Evolutionary conservation across 2,888 invertebrate species (phyloP), one percentile per base, ranked within the genome.

Genomic region (Yponomeuta plumbellus): DNA sequence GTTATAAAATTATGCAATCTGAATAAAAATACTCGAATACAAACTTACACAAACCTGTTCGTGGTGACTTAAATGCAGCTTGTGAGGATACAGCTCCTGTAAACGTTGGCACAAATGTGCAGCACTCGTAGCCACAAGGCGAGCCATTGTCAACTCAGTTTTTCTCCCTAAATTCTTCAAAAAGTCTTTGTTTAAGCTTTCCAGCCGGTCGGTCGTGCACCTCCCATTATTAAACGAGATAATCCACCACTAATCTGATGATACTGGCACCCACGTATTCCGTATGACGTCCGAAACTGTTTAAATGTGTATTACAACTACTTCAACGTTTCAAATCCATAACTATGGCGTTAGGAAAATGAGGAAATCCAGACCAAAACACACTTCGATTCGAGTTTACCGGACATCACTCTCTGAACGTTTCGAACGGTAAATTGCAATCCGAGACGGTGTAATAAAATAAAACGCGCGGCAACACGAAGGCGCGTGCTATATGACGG

Each of bases 31-130:
- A 22, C 22, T 11, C 11, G 44, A 52, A 17, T 20, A 58, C 21
- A 58, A 58, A 58, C 58, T 20, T 52, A 52, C 58, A 61, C 64
- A 20, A 56, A 86, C 88, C 84, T 79, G 77, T 69, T 85, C 86
- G 23, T 77, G 78, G n/a, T 56, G 58, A 13, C 79, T 71, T 67
- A 86, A 70, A 66, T 80, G 81, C 67, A 88, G 68, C 68, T 86
- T 88, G 68, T 84, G 83, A 17, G 90, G 89, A 67, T 89, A 88
- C 70, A 90, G 66, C 73, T 90, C 90, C 75, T 88, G 88, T n/a
- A 90, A 74, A 56, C 87, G 77, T 71, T 90, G 90, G 72, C 83
- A 89, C 67, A 90, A 76, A 44, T 88, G 87, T 3, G 83, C 86
- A 0, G 90, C 90, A 62, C 83, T 83, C 61, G 79, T 85, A 23